A percentile compares a stretch with the other conserved stretches of the same genome.
Conservation (phyloP, 2,113 vertebrate species). For the Caranx melampygus region DNA sequence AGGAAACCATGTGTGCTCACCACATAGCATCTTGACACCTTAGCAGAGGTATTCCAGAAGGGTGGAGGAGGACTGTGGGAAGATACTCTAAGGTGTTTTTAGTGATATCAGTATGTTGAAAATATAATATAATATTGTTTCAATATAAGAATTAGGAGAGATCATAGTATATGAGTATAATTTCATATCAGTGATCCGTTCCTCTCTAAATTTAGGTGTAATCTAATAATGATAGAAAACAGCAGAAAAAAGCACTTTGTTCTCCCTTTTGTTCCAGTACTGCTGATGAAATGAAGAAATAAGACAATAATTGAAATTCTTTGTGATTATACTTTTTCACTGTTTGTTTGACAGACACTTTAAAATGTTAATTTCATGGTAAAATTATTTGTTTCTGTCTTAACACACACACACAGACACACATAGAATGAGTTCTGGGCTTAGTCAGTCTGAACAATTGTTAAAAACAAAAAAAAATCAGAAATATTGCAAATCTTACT, state of each 20-base stretch:
- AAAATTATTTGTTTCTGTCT: not conserved
- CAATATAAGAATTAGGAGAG: not conserved
- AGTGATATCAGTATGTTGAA: not conserved
- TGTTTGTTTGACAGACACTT: not conserved
- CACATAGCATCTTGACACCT: slow-evolving; percentile 3
- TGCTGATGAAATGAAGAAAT: slow-evolving; percentile 25
- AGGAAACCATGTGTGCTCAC: slow-evolving; percentile 1
- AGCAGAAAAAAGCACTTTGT: slow-evolving; percentile 11
- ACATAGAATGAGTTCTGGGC: not conserved
- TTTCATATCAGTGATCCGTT: slow-evolving; percentile 1
- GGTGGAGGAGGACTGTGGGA: not conserved
- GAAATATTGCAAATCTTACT: not conserved
- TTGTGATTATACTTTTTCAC: slow-evolving; percentile 9
- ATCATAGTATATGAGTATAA: not conserved
- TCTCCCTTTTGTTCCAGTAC: not conserved
- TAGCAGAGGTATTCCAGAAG: not conserved
- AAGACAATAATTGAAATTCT: slow-evolving; percentile 19
- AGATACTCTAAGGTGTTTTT: not conserved
- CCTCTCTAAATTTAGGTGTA: slow-evolving; percentile 7
- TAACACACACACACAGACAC: not conserved
- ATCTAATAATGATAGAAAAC: not conserved
- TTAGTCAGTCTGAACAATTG: not conserved
- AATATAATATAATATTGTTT: not conserved
- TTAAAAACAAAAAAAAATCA: no score
- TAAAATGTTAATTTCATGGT: slow-evolving; percentile 1